Conservation (phyloP, 2,113 vertebrate species). For the human (Homo sapiens) region GRCh38 chr12:105833001-105833500, state of each 20-base stretch:
- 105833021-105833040: not conserved
- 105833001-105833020: not conserved
- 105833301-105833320: not conserved
- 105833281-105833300: not conserved
- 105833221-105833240: not conserved
- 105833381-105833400: not conserved
- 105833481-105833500: not conserved
- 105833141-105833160: not conserved
- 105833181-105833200: not conserved
- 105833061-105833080: not conserved
- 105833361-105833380: not conserved
- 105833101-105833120: not conserved
- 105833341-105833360: not conserved
- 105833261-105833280: not conserved
- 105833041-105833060: not conserved
- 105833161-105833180: not conserved
- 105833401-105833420: not conserved
- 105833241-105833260: not conserved
- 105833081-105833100: too few relatives aligned
- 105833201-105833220: not conserved
- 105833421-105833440: not conserved
- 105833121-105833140: not conserved
- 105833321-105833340: not conserved
- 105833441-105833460: not conserved
- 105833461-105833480: not conserved